Percentiles rank a stretch among this genome's conserved stretches.
Evolutionary conservation across 2,888 invertebrate genomes (phyloP).

Genomic region (Archaeoteleia sp.): DNA sequence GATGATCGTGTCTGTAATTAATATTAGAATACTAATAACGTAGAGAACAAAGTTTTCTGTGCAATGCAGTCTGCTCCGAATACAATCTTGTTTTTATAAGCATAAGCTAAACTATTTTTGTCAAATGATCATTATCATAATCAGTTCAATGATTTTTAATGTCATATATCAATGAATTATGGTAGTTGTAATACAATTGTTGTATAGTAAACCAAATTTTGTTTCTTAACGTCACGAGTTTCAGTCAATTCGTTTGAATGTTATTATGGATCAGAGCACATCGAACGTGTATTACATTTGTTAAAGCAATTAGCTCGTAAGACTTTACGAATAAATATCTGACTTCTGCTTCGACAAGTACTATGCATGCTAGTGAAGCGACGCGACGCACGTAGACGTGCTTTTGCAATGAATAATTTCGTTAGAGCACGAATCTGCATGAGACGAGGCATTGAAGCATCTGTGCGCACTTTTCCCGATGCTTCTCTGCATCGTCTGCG

Average conservation of each 20-base stretch:
- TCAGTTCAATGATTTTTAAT: too few relatives aligned
- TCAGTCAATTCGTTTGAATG: too few relatives aligned
- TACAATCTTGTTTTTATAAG: too few relatives aligned
- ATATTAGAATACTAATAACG: slow-evolving; percentile 15
- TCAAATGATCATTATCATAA: too few relatives aligned
- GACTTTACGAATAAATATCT: slow-evolving; percentile 18
- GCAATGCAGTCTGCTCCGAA: too few relatives aligned
- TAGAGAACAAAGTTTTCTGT: too few relatives aligned
- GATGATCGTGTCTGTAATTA: slow-evolving; percentile 30
- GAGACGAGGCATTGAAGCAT: slow-evolving; percentile 45
- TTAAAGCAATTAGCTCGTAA: slow-evolving; percentile 16
- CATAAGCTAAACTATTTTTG: too few relatives aligned
- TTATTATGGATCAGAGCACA: too few relatives aligned
- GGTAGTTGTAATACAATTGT: too few relatives aligned
- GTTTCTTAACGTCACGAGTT: too few relatives aligned
- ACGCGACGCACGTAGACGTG: slow-evolving; percentile 39
- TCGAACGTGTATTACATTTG: slow-evolving; percentile 8
- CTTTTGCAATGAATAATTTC: slow-evolving; percentile 46
- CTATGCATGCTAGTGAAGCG: slow-evolving; percentile 43
- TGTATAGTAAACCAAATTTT: too few relatives aligned
- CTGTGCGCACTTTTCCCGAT: slow-evolving; percentile 32
- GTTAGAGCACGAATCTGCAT: slow-evolving; percentile 49
- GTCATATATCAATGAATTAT: too few relatives aligned
- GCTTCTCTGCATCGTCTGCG: slow-evolving; percentile 43
- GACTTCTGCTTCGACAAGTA: slow-evolving; percentile 30